Evolutionary conservation across 2,888 invertebrate species (phyloP).

Genomic region (Axea sp.): DNA sequence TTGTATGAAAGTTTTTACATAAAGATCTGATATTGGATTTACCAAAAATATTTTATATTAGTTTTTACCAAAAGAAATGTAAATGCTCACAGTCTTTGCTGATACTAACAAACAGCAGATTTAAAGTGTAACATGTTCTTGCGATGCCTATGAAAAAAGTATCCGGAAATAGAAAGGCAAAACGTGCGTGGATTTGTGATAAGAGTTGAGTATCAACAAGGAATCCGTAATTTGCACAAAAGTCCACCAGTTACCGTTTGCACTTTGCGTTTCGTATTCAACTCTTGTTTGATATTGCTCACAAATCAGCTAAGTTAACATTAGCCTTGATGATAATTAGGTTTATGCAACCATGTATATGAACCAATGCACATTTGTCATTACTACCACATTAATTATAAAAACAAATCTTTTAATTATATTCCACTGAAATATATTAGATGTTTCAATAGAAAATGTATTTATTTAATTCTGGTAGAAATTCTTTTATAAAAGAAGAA

Average conservation of each 20-base stretch:
- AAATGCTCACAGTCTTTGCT: constrained; percentile 29
- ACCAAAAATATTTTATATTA: not conserved
- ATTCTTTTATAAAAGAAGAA: no score
- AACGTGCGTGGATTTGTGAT: constrained; percentile 46
- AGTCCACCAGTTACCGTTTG: constrained; percentile 28
- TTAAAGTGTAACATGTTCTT: constrained; percentile 48
- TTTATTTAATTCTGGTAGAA: no score
- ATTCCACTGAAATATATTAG: no score
- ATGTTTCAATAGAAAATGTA: no score
- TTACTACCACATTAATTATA: constrained; percentile 65
- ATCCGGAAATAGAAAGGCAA: constrained; percentile 32
- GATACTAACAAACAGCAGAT: constrained; percentile 49
- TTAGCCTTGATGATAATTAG: constrained; percentile 46
- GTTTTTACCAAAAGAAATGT: constrained; percentile 8
- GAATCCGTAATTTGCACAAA: constrained; percentile 15
- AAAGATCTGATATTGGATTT: constrained; percentile 2
- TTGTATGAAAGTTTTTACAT: no score
- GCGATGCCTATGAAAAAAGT: constrained; percentile 34
- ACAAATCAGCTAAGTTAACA: constrained; percentile 42
- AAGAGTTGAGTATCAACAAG: constrained; percentile 57
- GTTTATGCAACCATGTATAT: constrained; percentile 40
- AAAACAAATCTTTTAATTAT: no score
- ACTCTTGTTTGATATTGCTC: constrained; percentile 55
- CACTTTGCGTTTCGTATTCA: constrained; percentile 59
- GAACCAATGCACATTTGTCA: constrained; percentile 41